phyloP scores from a whole-genome alignment of 2,797 vertebrate genomes.

The Glyptemys insculpta region DNA sequence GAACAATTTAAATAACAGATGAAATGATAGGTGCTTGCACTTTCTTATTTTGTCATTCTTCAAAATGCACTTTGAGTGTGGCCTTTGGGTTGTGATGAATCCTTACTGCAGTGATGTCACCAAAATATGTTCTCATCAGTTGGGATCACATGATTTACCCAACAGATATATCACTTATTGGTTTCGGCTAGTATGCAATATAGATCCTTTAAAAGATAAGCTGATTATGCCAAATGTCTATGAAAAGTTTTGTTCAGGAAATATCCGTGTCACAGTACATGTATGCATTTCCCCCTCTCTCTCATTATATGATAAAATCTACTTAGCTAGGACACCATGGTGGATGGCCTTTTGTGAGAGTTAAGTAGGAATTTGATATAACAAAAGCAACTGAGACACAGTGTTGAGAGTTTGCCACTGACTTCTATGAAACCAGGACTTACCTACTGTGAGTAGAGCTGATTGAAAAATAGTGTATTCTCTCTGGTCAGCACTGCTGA shows the following conservation, averaged over 20 bases:
- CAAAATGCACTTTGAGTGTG: background rate
- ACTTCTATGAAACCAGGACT: background rate
- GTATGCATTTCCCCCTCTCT: background rate
- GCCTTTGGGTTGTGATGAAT: background rate
- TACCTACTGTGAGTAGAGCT: background rate
- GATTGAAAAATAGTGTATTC: background rate
- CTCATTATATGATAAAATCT: background rate
- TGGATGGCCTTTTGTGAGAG: background rate
- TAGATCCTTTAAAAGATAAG: background rate
- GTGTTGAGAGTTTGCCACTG: background rate
- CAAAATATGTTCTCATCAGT: conserved; percentile 10
- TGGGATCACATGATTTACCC: background rate
- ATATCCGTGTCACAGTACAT: background rate
- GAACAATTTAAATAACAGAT: background rate
- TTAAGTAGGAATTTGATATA: background rate
- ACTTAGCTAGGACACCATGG: background rate
- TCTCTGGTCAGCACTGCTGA: background rate
- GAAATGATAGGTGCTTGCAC: background rate
- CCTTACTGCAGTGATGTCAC: background rate
- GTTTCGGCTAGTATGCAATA: background rate
- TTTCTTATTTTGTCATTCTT: background rate
- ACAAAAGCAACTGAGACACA: background rate
- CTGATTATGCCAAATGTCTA: background rate
- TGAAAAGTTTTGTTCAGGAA: background rate
- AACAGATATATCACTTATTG: background rate